Conservation (phyloP, 2,888 invertebrate species). For the Catocala fraxini region DNA sequence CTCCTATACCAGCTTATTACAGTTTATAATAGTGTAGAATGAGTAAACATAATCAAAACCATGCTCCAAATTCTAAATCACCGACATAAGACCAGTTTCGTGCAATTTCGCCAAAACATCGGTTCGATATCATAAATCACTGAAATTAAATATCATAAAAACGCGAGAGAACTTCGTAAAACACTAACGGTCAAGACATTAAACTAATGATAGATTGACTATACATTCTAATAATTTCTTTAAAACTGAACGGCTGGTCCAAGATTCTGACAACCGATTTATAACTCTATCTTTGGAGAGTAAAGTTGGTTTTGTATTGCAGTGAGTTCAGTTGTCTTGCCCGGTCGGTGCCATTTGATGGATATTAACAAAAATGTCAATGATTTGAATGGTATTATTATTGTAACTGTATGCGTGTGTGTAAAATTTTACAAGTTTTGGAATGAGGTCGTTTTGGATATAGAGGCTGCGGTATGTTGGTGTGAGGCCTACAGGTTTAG, state of each 20-base stretch:
- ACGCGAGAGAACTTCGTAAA: conserved; percentile 18
- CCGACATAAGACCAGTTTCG: neutral
- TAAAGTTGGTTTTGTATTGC: conserved; percentile 9
- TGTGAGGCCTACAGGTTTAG: neutral
- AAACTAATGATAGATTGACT: conserved; percentile 37
- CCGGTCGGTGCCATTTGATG: conserved; percentile 34
- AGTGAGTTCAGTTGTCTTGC: neutral
- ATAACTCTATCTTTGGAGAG: neutral
- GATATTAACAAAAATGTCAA: conserved; percentile 49
- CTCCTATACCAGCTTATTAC: no score
- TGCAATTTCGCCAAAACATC: conserved; percentile 8
- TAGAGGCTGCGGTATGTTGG: neutral
- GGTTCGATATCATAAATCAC: conserved; percentile 21
- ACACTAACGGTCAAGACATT: conserved; percentile 33
- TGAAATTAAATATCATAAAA: conserved; percentile 36
- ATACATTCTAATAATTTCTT: conserved; percentile 25
- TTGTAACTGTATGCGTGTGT: conserved; percentile 41
- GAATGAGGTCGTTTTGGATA: conserved; percentile 27
- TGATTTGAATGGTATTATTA: conserved; percentile 48
- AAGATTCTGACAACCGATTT: neutral
- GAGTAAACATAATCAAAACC: no score
- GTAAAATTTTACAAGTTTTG: conserved; percentile 40
- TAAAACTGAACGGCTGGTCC: conserved; percentile 15
- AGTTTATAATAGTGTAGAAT: no score
- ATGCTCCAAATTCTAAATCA: neutral